Base-by-base conservation (phyloP, 2,797 vertebrate genomes). In the Aratinga solstitialis region DNA sequence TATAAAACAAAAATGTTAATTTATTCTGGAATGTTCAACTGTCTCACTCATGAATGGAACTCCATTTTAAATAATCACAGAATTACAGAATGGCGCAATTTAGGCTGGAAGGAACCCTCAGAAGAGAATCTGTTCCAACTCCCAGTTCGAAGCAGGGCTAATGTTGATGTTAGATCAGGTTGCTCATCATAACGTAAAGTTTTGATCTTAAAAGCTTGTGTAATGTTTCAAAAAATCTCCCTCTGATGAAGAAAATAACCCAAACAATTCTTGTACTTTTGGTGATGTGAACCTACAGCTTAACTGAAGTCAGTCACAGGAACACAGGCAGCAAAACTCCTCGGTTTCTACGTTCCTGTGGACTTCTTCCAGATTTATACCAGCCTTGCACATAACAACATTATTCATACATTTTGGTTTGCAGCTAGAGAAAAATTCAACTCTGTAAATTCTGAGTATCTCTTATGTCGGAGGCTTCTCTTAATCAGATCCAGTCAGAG, bases 381-480 rank as follows among this genome's bases (percentile, higher is more conserved):
- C 63, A 82, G 43, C 68, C 61, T 69, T 68, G 65, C 45, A 94
- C 83, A 92, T 69, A 89, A 79, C 69, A 84, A 71, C 77, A 66
- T 91, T 93, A 93, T 94, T 94, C 86, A 89, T 87, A 85, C 5
- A 3, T 71, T 62, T 89, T 53, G 62, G 48, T 26, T 91, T 95
- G 77, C 84, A 93, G 51, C 61, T 65, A n/a, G 61, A 84, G 72
- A 87, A 94, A 71, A 90, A 92, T 38, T 77, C 48, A 90, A 1
- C 42, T 67, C 32, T 10, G 0, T 83, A 90, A 87, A 82, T 92
- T 89, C 76, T 59, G 45, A 89, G 38, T 53, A 38, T 59, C 81
- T 92, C n/a, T 66, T 79, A 47, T 1, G 3, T 86, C 43, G 90
- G 74, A 95, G 77, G 58, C 68, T 51, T 82, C 47, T 81, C 77